Evolutionary conservation across 2,888 invertebrate species (phyloP), one percentile per base, ranked within the genome.

Genomic region (Blomia tropicalis): DNA sequence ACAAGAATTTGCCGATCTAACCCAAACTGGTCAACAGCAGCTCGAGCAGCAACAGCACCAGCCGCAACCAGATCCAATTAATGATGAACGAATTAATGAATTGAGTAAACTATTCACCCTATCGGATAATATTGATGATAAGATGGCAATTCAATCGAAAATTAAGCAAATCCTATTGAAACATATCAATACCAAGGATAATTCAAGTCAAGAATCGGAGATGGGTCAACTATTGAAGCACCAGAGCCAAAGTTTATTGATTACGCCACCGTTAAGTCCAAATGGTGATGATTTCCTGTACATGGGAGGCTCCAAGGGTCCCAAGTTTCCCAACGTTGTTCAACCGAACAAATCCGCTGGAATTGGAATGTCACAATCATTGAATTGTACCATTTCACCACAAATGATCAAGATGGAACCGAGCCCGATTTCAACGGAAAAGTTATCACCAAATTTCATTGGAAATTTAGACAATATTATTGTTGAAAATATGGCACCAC

Each of bases 201-300:
- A 7, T 11, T 7, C 7, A 27, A 11, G 7, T 14, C 11, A 14
- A 27, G 7, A 14, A 7, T 27, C 22, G 7, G 14, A 41, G 41
- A 41, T 41, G 41, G 5, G 7, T 27, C 11, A 25, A 27, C 51
- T 14, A 27, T 11, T 25, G 7, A 14, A 19, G 22, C 51, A 47
- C 22, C 51, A 47, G 51, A 47, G 7, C 23, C 7, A 14, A 22
- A 25, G 27, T 27, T 27, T 19, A 11, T n/a, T 47, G 22, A 47
- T 47, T 27, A 47, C 51, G 5, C 51, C 51, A 11, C 51, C 51
- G n/a, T n/a, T 47, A 14, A 47, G 51, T 47, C 51, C 51, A 7
- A 47, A 47, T 27, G 22, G 11, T 11, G 51, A 47, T n/a, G n/a
- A 47, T n/a, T 11, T 47, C 14, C 14, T 22, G 14, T 25, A 11